Conservation (phyloP, 2,888 invertebrate genomes). For the Corbicula japonica region DNA sequence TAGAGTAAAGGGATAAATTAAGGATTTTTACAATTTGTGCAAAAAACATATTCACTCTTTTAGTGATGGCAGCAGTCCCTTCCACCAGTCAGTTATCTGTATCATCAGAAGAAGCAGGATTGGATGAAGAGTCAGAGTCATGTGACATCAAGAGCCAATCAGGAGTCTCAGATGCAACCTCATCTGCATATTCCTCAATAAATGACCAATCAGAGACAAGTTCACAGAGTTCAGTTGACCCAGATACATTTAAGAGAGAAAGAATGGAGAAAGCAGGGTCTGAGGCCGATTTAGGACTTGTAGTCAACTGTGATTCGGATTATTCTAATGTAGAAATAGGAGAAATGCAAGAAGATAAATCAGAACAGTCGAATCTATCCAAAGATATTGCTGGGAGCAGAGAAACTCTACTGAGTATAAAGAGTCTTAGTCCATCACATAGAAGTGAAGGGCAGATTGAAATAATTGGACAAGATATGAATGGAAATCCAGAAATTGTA, state of each 20-base stretch:
- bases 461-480: slow-evolving; percentile 78
- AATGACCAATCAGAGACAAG: slow-evolving; percentile 41
- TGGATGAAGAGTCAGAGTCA: slow-evolving; percentile 84
- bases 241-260: slow-evolving; percentile 43
- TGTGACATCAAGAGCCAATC: slow-evolving; percentile 68
- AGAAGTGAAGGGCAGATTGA: slow-evolving; percentile 52
- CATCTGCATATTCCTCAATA: slow-evolving; percentile 58
- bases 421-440: slow-evolving; percentile 79
- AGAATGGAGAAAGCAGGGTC: not conserved
- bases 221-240: slow-evolving; percentile 22
- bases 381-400: slow-evolving; percentile 80
- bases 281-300: slow-evolving; percentile 62
- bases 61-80: slow-evolving; percentile 66
- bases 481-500: slow-evolving; percentile 79
- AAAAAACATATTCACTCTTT: slow-evolving; percentile 4
- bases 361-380: slow-evolving; percentile 79
- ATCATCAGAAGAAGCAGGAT: slow-evolving; percentile 81
- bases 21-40: not conserved
- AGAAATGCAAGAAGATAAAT: slow-evolving; percentile 81
- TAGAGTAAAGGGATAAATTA: too few relatives aligned
- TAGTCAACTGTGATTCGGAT: slow-evolving; percentile 77
- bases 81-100: slow-evolving; percentile 72
- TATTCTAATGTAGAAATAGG: slow-evolving; percentile 85
- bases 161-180: slow-evolving; percentile 40
- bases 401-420: slow-evolving; percentile 82